Conservation (phyloP, 1,140 invertebrate genomes). For the Planococcus citri region DNA sequence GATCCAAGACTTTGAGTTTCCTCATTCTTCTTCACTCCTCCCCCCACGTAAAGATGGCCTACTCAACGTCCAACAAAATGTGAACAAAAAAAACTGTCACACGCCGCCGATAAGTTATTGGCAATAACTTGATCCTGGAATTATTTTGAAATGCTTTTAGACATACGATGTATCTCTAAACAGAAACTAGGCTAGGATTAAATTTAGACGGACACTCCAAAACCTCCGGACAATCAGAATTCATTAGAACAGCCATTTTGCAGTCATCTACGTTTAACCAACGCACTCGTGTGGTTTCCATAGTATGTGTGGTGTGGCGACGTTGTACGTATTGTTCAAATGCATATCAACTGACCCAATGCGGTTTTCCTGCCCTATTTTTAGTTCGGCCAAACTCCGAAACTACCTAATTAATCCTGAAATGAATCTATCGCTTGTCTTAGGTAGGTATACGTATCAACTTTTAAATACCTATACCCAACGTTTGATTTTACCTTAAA, state of each 20-base stretch:
- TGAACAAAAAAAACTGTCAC: no score
- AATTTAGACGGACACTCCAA: not conserved
- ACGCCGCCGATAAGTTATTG: not conserved
- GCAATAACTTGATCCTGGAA: not conserved
- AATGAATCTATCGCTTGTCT: not conserved
- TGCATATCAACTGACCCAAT: not conserved
- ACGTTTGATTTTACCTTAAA: no score
- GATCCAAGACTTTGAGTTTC: no score
- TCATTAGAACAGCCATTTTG: not conserved
- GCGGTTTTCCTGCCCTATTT: not conserved
- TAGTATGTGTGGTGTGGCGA: not conserved
- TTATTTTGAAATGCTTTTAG: conserved; percentile 4
- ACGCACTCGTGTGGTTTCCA: not conserved
- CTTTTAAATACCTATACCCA: no score
- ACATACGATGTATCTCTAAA: not conserved
- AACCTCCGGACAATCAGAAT: conserved; percentile 2
- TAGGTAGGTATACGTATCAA: no score
- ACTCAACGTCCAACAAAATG: no score
- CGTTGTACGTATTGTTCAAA: not conserved
- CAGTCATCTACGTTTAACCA: conserved; percentile 2
- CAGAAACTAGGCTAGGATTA: not conserved
- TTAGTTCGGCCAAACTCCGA: not conserved
- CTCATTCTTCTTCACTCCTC: no score
- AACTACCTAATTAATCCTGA: not conserved
- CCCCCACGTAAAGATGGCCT: no score